A percentile compares a stretch with the other conserved stretches of the same genome.
Evolutionary conservation across 2,797 vertebrate genomes (phyloP).

Genomic region (Eutrigla gurnardus): DNA sequence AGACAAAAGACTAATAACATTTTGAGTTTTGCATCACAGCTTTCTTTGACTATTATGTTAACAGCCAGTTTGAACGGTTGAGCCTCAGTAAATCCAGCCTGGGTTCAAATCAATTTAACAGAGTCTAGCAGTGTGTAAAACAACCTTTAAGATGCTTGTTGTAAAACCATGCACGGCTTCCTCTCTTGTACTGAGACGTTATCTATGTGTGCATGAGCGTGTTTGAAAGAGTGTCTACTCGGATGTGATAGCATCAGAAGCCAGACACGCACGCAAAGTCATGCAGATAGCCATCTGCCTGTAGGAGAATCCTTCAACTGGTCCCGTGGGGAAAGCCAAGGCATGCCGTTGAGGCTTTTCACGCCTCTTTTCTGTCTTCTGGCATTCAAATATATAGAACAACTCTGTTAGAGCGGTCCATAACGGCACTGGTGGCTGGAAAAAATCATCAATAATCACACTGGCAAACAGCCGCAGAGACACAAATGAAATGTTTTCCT

Average conservation of each 20-base stretch:
- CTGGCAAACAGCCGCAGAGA: conserved; percentile 20
- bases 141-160: conserved; percentile 24
- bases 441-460: conserved; percentile 40
- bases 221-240: not conserved
- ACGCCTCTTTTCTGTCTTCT: conserved; percentile 31
- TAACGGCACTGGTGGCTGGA: conserved; percentile 1
- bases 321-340: conserved; percentile 41
- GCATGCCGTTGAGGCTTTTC: conserved; percentile 18
- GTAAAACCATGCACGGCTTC: conserved; percentile 9
- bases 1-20: conserved; percentile 25
- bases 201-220: not conserved
- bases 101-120: conserved; percentile 44
- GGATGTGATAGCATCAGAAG: conserved; percentile 26
- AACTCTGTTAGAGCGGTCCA: conserved; percentile 20
- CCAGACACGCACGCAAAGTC: conserved; percentile 33
- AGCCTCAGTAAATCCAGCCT: conserved; percentile 21
- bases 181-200: conserved; percentile 5
- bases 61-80: conserved; percentile 22
- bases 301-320: conserved; percentile 42
- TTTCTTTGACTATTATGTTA: conserved; percentile 22
- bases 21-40: conserved; percentile 17
- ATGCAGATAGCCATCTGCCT: conserved; percentile 54
- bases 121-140: conserved; percentile 21
- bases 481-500: not conserved
- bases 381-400: conserved; percentile 36